phyloP scores from a whole-genome alignment of 1,140 invertebrate species.

The Drosophila dunni region DNA sequence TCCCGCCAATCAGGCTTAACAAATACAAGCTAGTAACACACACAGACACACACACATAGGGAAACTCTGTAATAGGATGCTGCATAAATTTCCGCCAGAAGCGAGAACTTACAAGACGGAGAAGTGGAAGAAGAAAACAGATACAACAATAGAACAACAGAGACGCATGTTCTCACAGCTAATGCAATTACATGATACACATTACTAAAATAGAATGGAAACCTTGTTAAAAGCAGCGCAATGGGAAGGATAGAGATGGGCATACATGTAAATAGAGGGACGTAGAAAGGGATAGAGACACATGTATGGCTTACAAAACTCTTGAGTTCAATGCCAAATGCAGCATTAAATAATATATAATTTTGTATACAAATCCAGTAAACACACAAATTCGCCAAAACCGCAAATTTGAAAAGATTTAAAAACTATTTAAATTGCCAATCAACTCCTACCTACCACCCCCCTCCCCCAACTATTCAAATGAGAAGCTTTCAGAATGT shows the following conservation, averaged over 20 bases:
- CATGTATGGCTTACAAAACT: neutral
- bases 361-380: too few species aligned
- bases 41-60: conserved; percentile 5
- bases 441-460: neutral
- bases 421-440: conserved; percentile 6
- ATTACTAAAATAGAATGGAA: neutral
- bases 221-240: neutral
- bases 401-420: conserved; percentile 9
- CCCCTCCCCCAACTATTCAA: neutral
- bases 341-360: conserved; percentile 8
- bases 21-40: conserved; percentile 26
- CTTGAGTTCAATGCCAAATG: conserved; percentile 15
- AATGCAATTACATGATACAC: conserved; percentile 39
- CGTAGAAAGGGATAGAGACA: too few species aligned
- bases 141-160: conserved; percentile 24
- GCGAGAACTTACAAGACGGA: conserved; percentile 2
- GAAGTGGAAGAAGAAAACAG: neutral
- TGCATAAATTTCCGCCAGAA: conserved; percentile 38
- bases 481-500: conserved; percentile 4
- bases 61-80: conserved; percentile 14
- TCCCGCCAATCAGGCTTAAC: conserved; percentile 31
- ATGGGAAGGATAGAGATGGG: neutral
- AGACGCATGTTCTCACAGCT: conserved; percentile 32
- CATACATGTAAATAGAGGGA: neutral
- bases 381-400: too few species aligned